Percentiles rank a stretch among this genome's conserved stretches.
Conservation (phyloP, 2,113 vertebrate genomes). For the Sapajus apella region DNA sequence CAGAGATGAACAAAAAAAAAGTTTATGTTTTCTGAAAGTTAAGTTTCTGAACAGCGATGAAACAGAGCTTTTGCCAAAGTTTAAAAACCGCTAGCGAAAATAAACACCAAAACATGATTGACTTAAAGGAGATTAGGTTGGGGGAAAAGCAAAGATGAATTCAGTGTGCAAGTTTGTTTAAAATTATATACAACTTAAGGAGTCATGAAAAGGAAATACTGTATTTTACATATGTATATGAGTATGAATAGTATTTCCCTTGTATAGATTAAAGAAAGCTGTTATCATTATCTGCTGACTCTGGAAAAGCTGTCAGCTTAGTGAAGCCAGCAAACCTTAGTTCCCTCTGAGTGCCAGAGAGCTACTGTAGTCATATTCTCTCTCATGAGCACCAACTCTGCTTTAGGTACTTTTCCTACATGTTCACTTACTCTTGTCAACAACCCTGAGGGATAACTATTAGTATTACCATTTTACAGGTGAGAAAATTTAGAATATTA, state of each 20-base stretch:
- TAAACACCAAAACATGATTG: not conserved
- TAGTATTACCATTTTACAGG: not conserved
- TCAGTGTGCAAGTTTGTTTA: not conserved
- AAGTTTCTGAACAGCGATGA: not conserved
- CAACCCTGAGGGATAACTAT: not conserved
- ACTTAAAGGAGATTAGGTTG: not conserved
- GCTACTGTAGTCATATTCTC: rapidly evolving
- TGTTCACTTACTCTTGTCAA: not conserved
- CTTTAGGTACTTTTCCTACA: not conserved
- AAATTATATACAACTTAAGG: not conserved
- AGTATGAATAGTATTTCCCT: not conserved
- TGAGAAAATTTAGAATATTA: not conserved
- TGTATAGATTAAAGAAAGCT: not conserved
- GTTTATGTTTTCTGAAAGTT: not conserved
- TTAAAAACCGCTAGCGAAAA: not conserved
- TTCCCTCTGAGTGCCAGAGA: too few relatives aligned
- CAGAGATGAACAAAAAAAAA: not conserved
- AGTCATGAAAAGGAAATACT: not conserved
- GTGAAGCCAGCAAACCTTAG: not conserved
- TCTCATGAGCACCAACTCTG: rapidly evolving
- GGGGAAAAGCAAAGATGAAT: not conserved
- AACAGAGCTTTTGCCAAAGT: not conserved
- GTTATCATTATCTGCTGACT: not conserved
- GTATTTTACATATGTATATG: not conserved
- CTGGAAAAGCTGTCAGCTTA: not conserved